Base-by-base conservation (phyloP, 2,888 invertebrate species). In the Tiliacea citrago region DNA sequence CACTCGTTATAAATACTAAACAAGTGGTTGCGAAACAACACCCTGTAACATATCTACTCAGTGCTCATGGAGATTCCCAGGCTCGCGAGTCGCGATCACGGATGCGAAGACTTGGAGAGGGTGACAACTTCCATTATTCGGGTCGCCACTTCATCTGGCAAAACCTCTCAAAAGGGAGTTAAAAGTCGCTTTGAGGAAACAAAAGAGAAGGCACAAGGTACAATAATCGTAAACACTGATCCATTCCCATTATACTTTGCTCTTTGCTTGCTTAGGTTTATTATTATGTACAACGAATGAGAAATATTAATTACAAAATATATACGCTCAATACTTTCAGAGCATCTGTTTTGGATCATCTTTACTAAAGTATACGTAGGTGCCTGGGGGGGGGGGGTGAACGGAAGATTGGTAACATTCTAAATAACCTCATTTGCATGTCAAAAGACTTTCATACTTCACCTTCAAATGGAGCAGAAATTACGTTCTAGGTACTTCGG, bases 341-440 rank as follows among this genome's bases (percentile, higher is more conserved):
- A 49, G 49, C 57, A n/a, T 49, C 55, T 63, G 58, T 67, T 77
- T 75, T 24, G 21, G 39, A 60, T 75, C 3, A 68, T 77, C 16
- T 67, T 68, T 16, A 66, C 6, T 67, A 45, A 51, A 60, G 58
- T 67, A 47, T 24, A 18, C n/a, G 39, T 39, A 7, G 16, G 24
- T 29, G 24, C 12, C 18, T 51, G 55, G 39, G 29, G 74, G 29
- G 39, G 29, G 74, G 29, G 16, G 69, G 42, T 47, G 21, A 1
- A n/a, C 35, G 47, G 51, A 53, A 49, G 6, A 72, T 71, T 71
- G 57, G 39, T 47, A 57, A 68, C 69, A n/a, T 68, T 68, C 63
- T 73, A 66, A 69, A 66, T 71, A 77, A 81, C 73, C 80, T 61
- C 60, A 81, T 81, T 81, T 82, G 72, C 82, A 81, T 81, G 66